These are phyloP conservation scores for Strigamia crassipes DNA, from an alignment of 2,888 invertebrate genomes.

Conservation along the genomic window DNA sequence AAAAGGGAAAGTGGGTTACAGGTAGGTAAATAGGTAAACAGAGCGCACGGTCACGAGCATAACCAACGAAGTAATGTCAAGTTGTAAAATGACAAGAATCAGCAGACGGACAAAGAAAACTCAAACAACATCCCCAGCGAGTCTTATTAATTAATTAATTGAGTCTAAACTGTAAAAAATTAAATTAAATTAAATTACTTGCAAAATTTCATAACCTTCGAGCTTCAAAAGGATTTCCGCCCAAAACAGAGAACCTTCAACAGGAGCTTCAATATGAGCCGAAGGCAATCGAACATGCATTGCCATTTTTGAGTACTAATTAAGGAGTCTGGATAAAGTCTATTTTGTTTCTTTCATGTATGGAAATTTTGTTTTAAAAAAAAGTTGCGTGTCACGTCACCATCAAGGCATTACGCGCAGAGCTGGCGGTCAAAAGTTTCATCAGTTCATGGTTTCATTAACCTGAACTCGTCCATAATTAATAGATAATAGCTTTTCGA, in stretches of 20 bases:
- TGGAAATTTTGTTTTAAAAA: not conserved
- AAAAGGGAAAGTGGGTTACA: not conserved
- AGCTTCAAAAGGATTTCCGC: no score
- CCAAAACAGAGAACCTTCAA: no score
- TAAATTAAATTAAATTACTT: not conserved
- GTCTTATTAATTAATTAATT: not conserved
- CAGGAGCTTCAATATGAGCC: no score
- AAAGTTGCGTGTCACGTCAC: not conserved
- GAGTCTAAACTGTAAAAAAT: not conserved
- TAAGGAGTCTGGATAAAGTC: no score
- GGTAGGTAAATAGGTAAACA: constrained; percentile 15
- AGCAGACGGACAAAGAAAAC: no score
- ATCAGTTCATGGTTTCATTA: constrained; percentile 4
- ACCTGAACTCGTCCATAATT: not conserved
- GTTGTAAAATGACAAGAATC: not conserved
- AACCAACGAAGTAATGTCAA: not conserved
- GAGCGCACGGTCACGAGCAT: not conserved
- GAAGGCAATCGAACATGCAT: no score
- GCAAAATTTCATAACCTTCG: no score
- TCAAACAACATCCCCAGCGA: no score
- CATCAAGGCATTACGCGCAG: not conserved
- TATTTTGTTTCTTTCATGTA: not conserved
- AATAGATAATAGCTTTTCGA: not conserved
- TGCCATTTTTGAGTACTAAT: no score
- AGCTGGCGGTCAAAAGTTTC: constrained; percentile 13